Evolutionary conservation across 2,797 vertebrate species (phyloP), one percentile per base, ranked within the genome.

Genomic region (Gymnocypris eckloni): DNA sequence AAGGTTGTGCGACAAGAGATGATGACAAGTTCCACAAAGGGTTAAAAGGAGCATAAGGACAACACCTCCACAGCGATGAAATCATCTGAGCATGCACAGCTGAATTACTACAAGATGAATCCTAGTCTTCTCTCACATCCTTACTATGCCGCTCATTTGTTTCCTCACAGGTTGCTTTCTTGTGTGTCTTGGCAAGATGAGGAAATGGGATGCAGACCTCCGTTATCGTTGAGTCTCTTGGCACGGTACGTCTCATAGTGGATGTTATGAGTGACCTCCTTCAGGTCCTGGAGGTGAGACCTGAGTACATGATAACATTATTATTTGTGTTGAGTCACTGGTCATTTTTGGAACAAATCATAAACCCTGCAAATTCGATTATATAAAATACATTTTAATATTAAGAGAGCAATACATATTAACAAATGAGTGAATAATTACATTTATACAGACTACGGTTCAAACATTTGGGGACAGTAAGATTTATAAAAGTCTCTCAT

Each of bases 181-280:
- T 96, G 97, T 81, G 94, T 93, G 87, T 93, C 91, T 41, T 91
- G 95, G 90, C 94, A 92, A 89, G 94, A 94, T 0, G 92, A 92
- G 70, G 96, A 93, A 92, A 98, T 96, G 87, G 97, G 97, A 86
- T 97, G 97, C 73, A 99, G 96, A 90, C 98, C 98, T 88, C 98
- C 98, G 0, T 97, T 99, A 92, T 97, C 98, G 43, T 99, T 99
- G 89, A 99, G 96, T 90, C 98, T 94, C 91, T 97, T 99, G 93
- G 98, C 98, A 88, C 98, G 96, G 92, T 98, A 99, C 22, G 97
- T 98, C 95, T 99, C 98, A 22, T 99, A 99, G 90, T 99, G 98
- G 92, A 99, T 99, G 94, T 98, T 99, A 91, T 99, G 98, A 22
- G 98, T 99, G 88, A 99, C 97, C 94, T 99, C 98, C 91, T 99